These are phyloP conservation scores for Hylaea fasciaria DNA, from an alignment of 2,888 invertebrate species.

Conservation along the genomic window DNA sequence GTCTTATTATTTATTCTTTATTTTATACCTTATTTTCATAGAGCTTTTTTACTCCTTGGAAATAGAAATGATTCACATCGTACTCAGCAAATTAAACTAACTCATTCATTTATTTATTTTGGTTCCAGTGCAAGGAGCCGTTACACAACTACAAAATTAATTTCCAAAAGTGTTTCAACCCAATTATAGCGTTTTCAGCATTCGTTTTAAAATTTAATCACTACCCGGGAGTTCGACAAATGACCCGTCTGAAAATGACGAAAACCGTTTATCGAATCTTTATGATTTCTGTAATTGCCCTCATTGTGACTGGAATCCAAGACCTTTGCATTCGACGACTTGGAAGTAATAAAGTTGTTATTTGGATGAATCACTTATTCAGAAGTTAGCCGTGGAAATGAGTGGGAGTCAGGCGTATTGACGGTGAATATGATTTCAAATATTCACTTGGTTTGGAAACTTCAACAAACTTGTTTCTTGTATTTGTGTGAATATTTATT, in stretches of 20 bases:
- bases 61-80: too few relatives aligned
- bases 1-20: too few relatives aligned
- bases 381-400: conserved; percentile 70
- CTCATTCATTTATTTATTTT: too few relatives aligned
- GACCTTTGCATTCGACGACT: conserved; percentile 63
- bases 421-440: conserved; percentile 21
- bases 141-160: background rate
- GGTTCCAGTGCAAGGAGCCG: too few relatives aligned
- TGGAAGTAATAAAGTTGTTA: conserved; percentile 77
- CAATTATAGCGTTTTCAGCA: conserved; percentile 6
- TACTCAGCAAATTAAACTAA: too few relatives aligned
- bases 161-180: conserved; percentile 3
- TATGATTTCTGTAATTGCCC: conserved; percentile 71
- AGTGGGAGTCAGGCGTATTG: conserved; percentile 38
- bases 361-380: conserved; percentile 73
- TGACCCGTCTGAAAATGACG: conserved; percentile 56
- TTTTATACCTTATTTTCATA: too few relatives aligned
- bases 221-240: conserved; percentile 41
- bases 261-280: conserved; percentile 58
- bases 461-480: background rate
- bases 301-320: conserved; percentile 65
- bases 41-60: too few relatives aligned
- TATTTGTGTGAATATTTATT: background rate
- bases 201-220: conserved; percentile 26
- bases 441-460: background rate